Percentiles rank a stretch among this genome's conserved stretches.
phyloP scores from a whole-genome alignment of 2,113 vertebrate species.

The Xenopus borealis region DNA sequence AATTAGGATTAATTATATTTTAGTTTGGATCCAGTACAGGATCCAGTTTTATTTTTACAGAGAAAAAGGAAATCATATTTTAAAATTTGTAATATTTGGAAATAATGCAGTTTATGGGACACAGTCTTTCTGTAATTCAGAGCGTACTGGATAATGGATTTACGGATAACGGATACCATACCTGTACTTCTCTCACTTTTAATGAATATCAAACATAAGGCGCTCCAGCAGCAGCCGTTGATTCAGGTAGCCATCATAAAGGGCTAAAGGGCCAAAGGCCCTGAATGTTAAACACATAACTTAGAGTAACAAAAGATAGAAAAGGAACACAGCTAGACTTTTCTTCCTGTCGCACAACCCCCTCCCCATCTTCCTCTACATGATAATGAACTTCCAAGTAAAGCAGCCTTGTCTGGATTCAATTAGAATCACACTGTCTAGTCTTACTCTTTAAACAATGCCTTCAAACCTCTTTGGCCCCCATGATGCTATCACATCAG shows the following conservation, averaged over 20 bases:
- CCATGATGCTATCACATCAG: conserved; percentile 56
- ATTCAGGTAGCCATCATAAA: background rate
- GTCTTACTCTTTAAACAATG: conserved; percentile 56
- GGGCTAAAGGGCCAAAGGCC: background rate
- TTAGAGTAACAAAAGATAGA: background rate
- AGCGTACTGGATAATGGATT: too few relatives aligned
- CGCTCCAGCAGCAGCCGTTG: background rate
- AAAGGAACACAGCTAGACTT: background rate
- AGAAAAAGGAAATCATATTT: too few relatives aligned
- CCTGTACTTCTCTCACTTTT: too few relatives aligned
- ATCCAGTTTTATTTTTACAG: too few relatives aligned
- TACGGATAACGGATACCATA: too few relatives aligned
- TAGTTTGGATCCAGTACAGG: too few relatives aligned
- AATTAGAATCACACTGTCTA: conserved; percentile 51
- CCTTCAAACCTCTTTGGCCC: conserved; percentile 60
- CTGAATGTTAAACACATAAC: conserved; percentile 1
- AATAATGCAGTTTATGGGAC: too few relatives aligned
- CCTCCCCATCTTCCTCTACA: conserved; percentile 23
- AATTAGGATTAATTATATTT: too few relatives aligned
- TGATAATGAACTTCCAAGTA: conserved; percentile 45
- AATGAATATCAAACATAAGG: background rate
- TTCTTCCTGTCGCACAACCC: conserved; percentile 17
- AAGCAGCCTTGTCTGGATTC: conserved; percentile 47
- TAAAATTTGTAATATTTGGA: too few relatives aligned
- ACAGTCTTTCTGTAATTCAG: too few relatives aligned